Percentiles rank a stretch among this genome's conserved stretches.
Evolutionary conservation across 2,888 invertebrate species (phyloP).

Genomic region (Cephus runcator): DNA sequence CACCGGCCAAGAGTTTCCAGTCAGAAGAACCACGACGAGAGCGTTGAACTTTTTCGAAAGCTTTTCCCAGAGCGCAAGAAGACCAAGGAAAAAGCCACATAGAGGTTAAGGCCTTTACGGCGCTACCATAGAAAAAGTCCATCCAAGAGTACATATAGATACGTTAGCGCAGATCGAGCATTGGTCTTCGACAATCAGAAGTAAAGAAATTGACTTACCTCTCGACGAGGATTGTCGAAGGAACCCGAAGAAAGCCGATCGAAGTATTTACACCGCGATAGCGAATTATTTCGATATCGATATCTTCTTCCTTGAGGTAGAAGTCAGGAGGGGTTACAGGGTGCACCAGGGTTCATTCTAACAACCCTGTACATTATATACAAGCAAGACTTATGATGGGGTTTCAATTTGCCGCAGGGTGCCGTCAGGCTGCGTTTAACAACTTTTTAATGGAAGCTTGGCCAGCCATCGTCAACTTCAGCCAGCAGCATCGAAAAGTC

Average conservation of each 20-base stretch:
- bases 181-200: neutral
- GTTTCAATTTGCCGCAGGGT: slow-evolving; percentile 64
- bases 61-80: neutral
- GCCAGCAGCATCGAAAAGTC: slow-evolving; percentile 49
- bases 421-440: slow-evolving; percentile 65
- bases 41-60: slow-evolving; percentile 50
- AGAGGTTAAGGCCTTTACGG: neutral
- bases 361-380: slow-evolving; percentile 46
- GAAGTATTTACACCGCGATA: slow-evolving; percentile 48
- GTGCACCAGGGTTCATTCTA: slow-evolving; percentile 31
- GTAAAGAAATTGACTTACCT: neutral
- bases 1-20: slow-evolving; percentile 44
- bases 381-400: slow-evolving; percentile 62
- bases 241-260: slow-evolving; percentile 29
- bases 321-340: slow-evolving; percentile 6
- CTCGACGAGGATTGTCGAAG: neutral
- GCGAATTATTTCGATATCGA: slow-evolving; percentile 51
- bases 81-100: neutral
- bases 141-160: neutral
- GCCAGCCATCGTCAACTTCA: slow-evolving; percentile 53
- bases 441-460: slow-evolving; percentile 64
- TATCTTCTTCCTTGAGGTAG: slow-evolving; percentile 35
- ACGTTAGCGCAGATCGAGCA: neutral
- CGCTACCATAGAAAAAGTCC: neutral
- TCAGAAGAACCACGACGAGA: slow-evolving; percentile 37